Evolutionary conservation across 2,113 vertebrate species (phyloP).

Genomic region (Riparia riparia): DNA sequence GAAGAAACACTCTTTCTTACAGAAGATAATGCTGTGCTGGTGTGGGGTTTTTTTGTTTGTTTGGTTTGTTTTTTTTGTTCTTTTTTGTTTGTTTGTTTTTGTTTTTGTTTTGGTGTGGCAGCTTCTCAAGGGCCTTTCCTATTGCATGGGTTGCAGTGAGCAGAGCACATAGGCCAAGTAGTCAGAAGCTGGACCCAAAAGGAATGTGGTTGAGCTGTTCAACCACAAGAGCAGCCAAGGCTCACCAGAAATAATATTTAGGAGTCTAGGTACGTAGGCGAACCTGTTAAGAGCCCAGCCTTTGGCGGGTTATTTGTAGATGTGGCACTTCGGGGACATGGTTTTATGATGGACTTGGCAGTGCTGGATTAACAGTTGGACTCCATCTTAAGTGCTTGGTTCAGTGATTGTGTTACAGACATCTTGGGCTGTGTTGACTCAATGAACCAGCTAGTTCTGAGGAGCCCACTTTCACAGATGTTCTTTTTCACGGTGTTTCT

Average conservation of each 20-base stretch:
- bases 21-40: not conserved
- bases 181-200: not conserved
- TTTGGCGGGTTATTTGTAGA: not conserved
- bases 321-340: not conserved
- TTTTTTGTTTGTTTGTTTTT: no score
- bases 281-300: not conserved
- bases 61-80: no score
- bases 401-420: not conserved
- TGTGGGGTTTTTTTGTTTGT: accelerated
- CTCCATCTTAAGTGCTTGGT: not conserved
- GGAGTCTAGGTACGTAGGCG: not conserved
- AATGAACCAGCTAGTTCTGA: not conserved
- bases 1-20: not conserved
- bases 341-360: not conserved
- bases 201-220: not conserved
- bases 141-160: not conserved
- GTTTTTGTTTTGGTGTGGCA: not conserved
- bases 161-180: not conserved
- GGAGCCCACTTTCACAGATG: not conserved
- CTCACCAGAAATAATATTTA: slow-evolving; percentile 16
- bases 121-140: not conserved
- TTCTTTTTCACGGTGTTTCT: not conserved
- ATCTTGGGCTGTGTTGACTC: not conserved
- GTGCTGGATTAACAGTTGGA: not conserved
- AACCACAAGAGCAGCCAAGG: not conserved